Base-by-base conservation (phyloP, 1,140 invertebrate species). In the Nephotettix cincticeps region DNA sequence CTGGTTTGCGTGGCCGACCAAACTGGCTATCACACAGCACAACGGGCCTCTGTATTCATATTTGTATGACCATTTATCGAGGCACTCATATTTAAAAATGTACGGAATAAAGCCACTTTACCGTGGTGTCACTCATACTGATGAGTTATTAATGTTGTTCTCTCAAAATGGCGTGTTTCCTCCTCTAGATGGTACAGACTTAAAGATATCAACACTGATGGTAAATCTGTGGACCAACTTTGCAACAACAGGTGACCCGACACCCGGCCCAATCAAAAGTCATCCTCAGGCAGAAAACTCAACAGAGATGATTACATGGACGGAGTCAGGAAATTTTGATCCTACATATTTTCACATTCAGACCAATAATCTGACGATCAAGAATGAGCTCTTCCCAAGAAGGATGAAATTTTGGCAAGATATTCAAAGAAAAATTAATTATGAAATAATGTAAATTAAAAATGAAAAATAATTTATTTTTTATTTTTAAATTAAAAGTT, bases 1-100 rank as follows among this genome's bases (percentile, higher is more conserved):
- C 11, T 61, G 56, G 56, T 61, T 61, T 61, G 56, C 27, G 6
- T 61, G 56, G 56, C 56, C 56, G 25, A 61, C 56, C 9, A 25
- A 61, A n/a, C 9, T 21, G 11, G 56, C 56, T 25, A 27, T 61
- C 6, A 25, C 9, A 25, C 13, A 61, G 2, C 56, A 61, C 25
- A 25, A 61, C 14, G 56, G 56, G 9, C 13, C 21, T 25, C 28
- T 61, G 21, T 61, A 21, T n/a, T 61, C 25, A 21, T 61, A 61
- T 25, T 28, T 61, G 23, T 61, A 61, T n/a, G 56, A 61, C 23
- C 56, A 61, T 29, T 13, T 21, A 14, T 6, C 56, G 13, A 23
- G 23, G 13, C 4, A 27, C 27, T 6, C 56, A 2, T 61, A 27
- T n/a, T 25, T 25, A 11, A 4, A 61, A 23, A 61, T 61, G 13